These are phyloP conservation scores for Antechinus flavipes DNA, from an alignment of 2,113 vertebrate species.

Conservation along the genomic window DNA sequence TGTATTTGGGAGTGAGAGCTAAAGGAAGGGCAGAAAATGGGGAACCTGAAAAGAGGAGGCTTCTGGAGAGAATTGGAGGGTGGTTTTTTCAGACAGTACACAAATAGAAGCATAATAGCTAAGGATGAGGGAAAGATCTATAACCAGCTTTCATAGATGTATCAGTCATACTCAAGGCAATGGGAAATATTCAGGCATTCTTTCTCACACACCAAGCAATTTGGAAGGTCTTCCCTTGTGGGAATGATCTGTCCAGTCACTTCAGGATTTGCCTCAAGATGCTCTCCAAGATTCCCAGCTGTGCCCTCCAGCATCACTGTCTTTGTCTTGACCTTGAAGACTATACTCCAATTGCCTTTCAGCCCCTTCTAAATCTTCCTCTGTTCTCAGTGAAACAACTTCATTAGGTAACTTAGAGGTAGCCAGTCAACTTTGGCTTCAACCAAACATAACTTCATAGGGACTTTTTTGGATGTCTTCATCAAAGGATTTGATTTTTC, in stretches of 20 bases:
- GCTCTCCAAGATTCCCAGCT: not conserved
- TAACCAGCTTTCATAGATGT: not conserved
- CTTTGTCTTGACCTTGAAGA: not conserved
- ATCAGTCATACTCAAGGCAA: not conserved
- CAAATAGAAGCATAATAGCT: not conserved
- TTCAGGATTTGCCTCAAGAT: not conserved
- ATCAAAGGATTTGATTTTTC: constrained; percentile 9
- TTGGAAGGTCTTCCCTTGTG: not conserved
- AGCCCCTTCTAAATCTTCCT: not conserved
- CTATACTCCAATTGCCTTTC: not conserved
- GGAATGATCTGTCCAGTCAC: not conserved
- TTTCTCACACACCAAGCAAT: not conserved
- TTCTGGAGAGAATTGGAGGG: not conserved
- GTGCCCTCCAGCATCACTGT: not conserved
- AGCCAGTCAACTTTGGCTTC: constrained; percentile 4
- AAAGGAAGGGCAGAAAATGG: not conserved
- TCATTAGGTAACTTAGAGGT: not conserved
- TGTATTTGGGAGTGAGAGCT: not conserved
- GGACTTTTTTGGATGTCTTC: not conserved
- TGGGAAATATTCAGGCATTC: not conserved
- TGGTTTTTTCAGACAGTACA: not conserved
- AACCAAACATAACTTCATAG: constrained; percentile 27
- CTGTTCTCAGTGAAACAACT: not conserved
- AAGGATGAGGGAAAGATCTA: not conserved
- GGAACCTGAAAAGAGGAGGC: not conserved